Evolutionary conservation across 2,113 vertebrate species (phyloP).

Genomic region (Rhabdornis inornatus): DNA sequence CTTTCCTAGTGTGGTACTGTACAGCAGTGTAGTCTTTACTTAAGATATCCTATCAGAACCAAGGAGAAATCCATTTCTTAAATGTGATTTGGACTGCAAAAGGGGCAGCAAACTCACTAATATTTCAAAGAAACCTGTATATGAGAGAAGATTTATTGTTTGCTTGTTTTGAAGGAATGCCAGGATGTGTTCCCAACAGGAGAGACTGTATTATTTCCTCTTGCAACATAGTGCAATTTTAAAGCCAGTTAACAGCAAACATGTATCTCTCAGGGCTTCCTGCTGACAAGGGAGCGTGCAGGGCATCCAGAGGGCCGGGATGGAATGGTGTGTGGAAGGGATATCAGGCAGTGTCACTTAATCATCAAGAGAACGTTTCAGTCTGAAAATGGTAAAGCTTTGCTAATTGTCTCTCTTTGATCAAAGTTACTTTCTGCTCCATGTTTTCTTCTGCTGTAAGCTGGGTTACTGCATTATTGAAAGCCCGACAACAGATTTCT

Average conservation of each 20-base stretch:
- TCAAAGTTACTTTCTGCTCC: background rate
- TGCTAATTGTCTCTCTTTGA: background rate
- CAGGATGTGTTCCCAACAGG: background rate
- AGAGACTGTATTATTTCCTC: background rate
- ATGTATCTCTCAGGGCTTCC: background rate
- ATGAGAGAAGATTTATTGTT: background rate
- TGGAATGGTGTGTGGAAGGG: background rate
- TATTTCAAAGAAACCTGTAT: background rate
- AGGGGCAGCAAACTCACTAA: background rate
- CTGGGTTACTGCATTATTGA: background rate
- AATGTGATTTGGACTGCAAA: background rate
- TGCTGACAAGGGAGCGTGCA: background rate
- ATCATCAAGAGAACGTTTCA: background rate
- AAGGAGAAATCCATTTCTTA: background rate
- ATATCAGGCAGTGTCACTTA: background rate
- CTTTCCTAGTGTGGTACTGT: background rate
- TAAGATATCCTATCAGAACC: background rate
- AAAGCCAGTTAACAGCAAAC: background rate
- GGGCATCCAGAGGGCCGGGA: background rate
- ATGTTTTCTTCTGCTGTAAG: background rate
- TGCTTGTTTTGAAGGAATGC: background rate
- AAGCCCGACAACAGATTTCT: background rate
- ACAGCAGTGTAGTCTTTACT: background rate
- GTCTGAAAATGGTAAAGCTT: background rate
- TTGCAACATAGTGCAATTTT: background rate